Conservation (phyloP, 1,140 invertebrate genomes). For the Drosophila lini region DNA sequence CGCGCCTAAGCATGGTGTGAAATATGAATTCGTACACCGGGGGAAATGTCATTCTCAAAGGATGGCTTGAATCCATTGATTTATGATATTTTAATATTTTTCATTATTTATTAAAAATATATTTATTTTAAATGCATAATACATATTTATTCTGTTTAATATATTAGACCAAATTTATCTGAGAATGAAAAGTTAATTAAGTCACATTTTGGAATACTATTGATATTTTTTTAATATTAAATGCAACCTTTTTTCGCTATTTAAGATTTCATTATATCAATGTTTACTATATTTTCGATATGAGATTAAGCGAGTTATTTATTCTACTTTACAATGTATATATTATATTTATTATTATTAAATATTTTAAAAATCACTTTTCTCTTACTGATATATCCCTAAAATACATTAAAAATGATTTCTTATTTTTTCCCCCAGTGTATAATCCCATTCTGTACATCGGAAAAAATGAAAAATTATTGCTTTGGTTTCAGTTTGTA, state of each 20-base stretch:
- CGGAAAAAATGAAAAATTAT: constrained; percentile 57
- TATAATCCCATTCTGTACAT: background rate
- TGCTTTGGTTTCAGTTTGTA: constrained; percentile 40
- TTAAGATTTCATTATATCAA: background rate
- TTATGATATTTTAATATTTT: background rate
- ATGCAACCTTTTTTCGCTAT: background rate
- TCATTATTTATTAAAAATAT: background rate
- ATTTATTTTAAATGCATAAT: too few relatives aligned
- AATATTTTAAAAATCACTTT: background rate
- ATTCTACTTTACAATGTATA: too few relatives aligned
- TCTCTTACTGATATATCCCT: background rate
- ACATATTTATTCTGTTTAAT: too few relatives aligned
- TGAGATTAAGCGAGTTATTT: background rate
- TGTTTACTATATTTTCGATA: background rate
- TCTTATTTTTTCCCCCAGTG: too few relatives aligned
- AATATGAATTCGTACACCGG: constrained; percentile 40
- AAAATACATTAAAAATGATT: too few relatives aligned
- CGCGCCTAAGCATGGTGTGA: constrained; percentile 75
- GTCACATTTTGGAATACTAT: too few relatives aligned
- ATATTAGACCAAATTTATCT: too few relatives aligned
- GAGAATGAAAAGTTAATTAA: too few relatives aligned
- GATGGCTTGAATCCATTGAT: background rate
- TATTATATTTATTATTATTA: too few relatives aligned
- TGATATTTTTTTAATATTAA: too few relatives aligned
- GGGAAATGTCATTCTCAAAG: background rate